phyloP scores from a whole-genome alignment of 2,888 invertebrate species.

The Macrophya alboannulata region DNA sequence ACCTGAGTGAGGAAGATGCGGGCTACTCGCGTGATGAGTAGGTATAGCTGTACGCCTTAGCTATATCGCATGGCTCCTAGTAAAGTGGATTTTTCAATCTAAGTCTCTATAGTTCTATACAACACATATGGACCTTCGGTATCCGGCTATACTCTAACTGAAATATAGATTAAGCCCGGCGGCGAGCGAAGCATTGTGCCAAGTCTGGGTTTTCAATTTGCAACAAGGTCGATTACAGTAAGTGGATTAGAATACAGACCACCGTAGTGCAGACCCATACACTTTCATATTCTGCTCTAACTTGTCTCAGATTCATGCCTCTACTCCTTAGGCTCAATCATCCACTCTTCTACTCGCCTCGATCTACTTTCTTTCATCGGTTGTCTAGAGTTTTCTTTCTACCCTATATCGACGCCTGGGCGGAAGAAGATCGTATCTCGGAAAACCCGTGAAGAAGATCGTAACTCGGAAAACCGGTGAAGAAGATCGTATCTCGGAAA shows the following conservation, averaged over 20 bases:
- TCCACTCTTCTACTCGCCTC: not conserved
- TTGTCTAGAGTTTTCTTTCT: not conserved
- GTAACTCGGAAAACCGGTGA: too few species aligned
- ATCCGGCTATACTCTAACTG: conserved; percentile 5
- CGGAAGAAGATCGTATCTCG: too few species aligned
- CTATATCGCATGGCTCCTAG: conserved; percentile 7
- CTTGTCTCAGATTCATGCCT: not conserved
- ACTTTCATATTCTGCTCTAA: not conserved
- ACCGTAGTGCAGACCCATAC: not conserved
- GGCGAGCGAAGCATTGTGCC: conserved; percentile 31
- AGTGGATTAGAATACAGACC: conserved; percentile 45
- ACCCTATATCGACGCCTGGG: not conserved
- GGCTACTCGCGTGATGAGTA: conserved; percentile 40
- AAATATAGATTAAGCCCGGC: conserved; percentile 31
- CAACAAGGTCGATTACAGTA: conserved; percentile 32
- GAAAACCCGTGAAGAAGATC: too few species aligned
- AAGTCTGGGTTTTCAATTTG: conserved; percentile 37
- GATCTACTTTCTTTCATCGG: not conserved
- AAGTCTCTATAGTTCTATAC: not conserved
- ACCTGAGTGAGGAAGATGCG: conserved; percentile 1
- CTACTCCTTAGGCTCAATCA: not conserved
- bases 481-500: too few species aligned
- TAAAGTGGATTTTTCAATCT: conserved; percentile 39
- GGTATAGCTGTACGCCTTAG: conserved; percentile 1
- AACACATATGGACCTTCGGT: not conserved